Base-by-base conservation (phyloP, 2,797 vertebrate genomes). In the Ciconia nigra region DNA sequence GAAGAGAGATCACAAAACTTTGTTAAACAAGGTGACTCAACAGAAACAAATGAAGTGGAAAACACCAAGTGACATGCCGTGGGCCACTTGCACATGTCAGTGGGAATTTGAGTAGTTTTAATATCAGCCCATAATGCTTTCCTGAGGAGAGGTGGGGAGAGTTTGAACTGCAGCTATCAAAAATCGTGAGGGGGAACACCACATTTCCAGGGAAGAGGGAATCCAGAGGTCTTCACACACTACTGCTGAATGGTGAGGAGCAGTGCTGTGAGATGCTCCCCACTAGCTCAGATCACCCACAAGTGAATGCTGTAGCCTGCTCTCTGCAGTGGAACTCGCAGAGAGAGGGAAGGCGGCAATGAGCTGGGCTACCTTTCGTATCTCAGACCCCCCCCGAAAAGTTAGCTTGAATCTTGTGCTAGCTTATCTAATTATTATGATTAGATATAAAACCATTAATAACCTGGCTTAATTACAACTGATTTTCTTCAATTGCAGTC, bases 11-110 rank as follows among this genome's bases (percentile, higher is more conserved):
- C 67, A 72, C 70, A 39, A 67, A 96, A 63, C 88, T 95, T 83
- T 26, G 61, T 80, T 66, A 73, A 94, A 91, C 21, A 44, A 95
- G 65, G 62, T 93, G 96, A 96, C 83, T 96, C 87, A 79, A 87
- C 44, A 76, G 91, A 91, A 97, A 90, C 46, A 79, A 90, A 89
- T n/a, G 3, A 77, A 79, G 77, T 31, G 26, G 92, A 87, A 97
- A 96, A 95, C 25, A 18, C 70, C 57, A 74, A 94, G 94, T 92
- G 94, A 72, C 71, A 16, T 2, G 29, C 61, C 28, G 7, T 10
- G 35, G 65, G 83, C 41, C 11, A 13, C 59, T 51, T 39, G 26
- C 12, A 66, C 57, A 8, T 11, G 33, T 76, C 41, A 33, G 1
- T 61, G 76, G 66, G 59, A 86, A 46, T 55, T 57, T 39, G 62